These are phyloP conservation scores for Liposcelis brunnea DNA, from an alignment of 2,888 invertebrate genomes.

Conservation along the genomic window DNA sequence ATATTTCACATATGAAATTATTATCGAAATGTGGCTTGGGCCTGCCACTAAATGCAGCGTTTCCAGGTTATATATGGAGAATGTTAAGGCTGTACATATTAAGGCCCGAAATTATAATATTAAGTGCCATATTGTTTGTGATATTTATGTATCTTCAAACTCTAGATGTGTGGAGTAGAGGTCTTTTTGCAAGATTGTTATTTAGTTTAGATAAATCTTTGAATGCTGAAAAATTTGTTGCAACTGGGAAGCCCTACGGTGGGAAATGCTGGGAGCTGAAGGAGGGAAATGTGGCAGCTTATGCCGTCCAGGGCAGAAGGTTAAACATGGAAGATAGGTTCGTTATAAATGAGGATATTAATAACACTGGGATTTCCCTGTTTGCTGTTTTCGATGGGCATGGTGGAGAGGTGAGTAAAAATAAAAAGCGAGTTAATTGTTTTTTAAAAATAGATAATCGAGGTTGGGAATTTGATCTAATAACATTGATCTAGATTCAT, in stretches of 20 bases:
- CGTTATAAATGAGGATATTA: slow-evolving; percentile 70
- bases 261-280: slow-evolving; percentile 59
- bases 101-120: slow-evolving; percentile 61
- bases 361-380: slow-evolving; percentile 67
- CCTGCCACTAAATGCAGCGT: slow-evolving; percentile 52
- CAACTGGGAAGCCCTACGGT: slow-evolving; percentile 21
- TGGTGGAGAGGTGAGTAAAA: slow-evolving; percentile 56
- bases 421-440: background rate
- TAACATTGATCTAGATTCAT: too few species aligned
- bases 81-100: slow-evolving; percentile 59
- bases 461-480: too few species aligned
- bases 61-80: slow-evolving; percentile 59
- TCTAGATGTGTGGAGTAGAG: slow-evolving; percentile 62
- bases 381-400: slow-evolving; percentile 93
- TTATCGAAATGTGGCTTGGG: slow-evolving; percentile 65
- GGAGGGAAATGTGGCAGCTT: slow-evolving; percentile 60
- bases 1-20: slow-evolving; percentile 70
- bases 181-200: slow-evolving; percentile 49
- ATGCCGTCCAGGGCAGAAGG: slow-evolving; percentile 77
- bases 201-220: slow-evolving; percentile 41
- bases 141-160: slow-evolving; percentile 67
- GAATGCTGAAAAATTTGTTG: slow-evolving; percentile 27
- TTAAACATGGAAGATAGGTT: slow-evolving; percentile 91
- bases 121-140: slow-evolving; percentile 49
- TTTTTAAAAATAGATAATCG: background rate